Evolutionary conservation across 2,113 vertebrate genomes (phyloP), one percentile per base, ranked within the genome.

Genomic region (Setophaga petechia): DNA sequence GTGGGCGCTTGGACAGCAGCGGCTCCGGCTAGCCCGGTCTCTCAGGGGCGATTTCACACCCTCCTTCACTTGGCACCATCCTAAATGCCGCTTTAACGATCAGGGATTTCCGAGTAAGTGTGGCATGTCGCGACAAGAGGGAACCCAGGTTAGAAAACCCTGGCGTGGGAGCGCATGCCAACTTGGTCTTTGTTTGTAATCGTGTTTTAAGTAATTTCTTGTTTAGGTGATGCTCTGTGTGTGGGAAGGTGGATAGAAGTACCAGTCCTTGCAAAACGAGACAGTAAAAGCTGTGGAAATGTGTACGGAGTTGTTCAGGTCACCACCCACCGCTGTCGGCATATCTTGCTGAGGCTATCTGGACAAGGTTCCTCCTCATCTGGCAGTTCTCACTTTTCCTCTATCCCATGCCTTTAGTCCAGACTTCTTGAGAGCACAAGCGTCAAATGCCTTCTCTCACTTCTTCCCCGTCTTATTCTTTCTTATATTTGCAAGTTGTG

Each of bases 11-110:
- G 23, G 28, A 4, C 54, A 11, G 58, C 86, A 8, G 73, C 41
- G 8, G 37, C 47, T 18, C 4, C 28, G 22, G 59, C 22, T n/a
- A 5, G 13, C 18, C 15, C 3, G 17, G 2, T 37, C 12, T 20
- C 30, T 41, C 22, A 0, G 77, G 24, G 57, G 3, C 24, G 1
- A 1, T 22, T 46, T 27, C 75, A 3, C 63, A 5, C 7, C 35
- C 18, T 31, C 20, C 47, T 13, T 14, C 0, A 11, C 30, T 15
- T 6, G 4, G 4, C 35, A 1, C 2, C 33, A 4, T 11, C 12
- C 2, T 17, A 14, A 78, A 19, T 4, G 44, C 25, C 11, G 49
- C 41, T 22, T 12, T 27, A 5, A 0, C 3, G 1, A 5, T 11
- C 4, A 12, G 59, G 31, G 15, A 2, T 33, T 69, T 44, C 46